Conservation (phyloP, 2,797 vertebrate species). For the Acrossocheilus fasciatus region DNA sequence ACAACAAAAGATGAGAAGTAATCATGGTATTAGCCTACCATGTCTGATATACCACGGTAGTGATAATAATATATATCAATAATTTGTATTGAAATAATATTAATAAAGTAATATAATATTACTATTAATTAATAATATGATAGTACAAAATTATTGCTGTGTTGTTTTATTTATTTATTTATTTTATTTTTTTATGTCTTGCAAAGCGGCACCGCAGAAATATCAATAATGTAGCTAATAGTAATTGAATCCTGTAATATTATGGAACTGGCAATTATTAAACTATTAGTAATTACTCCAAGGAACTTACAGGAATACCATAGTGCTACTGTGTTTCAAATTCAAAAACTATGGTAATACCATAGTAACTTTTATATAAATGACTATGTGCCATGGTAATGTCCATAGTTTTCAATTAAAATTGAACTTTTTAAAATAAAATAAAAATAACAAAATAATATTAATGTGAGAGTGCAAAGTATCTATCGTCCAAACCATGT, state of each 20-base stretch:
- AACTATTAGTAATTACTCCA: neutral
- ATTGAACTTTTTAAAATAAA: no score
- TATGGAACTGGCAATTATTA: neutral
- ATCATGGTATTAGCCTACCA: neutral
- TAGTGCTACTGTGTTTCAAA: neutral
- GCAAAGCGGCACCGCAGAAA: neutral
- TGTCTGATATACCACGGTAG: no score
- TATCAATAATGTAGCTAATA: neutral
- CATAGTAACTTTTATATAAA: neutral
- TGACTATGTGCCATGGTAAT: neutral
- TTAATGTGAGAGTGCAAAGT: neutral
- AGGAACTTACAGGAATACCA: no score
- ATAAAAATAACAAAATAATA: neutral
- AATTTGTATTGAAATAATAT: no score
- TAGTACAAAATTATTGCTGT: no score
- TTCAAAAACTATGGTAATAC: neutral
- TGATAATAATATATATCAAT: no score
- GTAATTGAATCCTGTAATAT: no score
- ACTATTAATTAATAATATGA: no score
- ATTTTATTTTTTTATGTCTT: neutral
- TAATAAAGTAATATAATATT: no score
- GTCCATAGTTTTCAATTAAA: no score
- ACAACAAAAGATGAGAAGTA: neutral
- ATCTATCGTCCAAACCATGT: no score
- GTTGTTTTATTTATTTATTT: neutral